phyloP scores from a whole-genome alignment of 2,888 invertebrate genomes.

The Folsomia candida region DNA sequence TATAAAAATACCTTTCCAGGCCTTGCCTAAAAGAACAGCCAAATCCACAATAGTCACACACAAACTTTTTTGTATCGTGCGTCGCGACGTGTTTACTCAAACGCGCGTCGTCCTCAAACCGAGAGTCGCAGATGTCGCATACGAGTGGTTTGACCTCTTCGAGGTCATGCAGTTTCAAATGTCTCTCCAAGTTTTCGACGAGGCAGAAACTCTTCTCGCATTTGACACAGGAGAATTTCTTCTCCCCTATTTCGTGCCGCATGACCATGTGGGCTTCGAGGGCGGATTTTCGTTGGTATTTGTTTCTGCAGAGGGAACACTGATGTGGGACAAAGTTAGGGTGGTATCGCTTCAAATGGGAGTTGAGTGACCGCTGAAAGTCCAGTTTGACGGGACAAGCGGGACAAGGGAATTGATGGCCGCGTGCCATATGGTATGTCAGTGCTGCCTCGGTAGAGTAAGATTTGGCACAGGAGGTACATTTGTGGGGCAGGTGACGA shows the following conservation, averaged over 20 bases:
- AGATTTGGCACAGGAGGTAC: too few relatives aligned
- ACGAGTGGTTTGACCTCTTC: background rate
- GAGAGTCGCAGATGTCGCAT: background rate
- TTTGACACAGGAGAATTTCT: background rate
- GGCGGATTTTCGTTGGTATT: background rate
- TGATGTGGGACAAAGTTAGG: background rate
- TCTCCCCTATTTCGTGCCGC: background rate
- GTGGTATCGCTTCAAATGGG: background rate
- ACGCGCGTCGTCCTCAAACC: background rate
- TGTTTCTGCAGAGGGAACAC: background rate
- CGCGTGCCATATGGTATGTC: background rate
- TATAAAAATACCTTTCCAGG: too few relatives aligned
- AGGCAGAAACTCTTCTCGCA: background rate
- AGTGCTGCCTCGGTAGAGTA: too few relatives aligned
- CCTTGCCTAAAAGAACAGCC: too few relatives aligned
- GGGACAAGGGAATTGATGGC: background rate
- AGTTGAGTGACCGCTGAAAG: background rate
- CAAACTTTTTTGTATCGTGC: too few relatives aligned
- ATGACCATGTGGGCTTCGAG: background rate
- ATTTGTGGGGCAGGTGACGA: too few relatives aligned
- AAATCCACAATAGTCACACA: too few relatives aligned
- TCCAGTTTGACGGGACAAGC: background rate
- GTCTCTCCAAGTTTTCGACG: background rate
- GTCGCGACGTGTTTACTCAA: background rate
- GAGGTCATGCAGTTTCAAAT: background rate